Evolutionary conservation across 2,113 vertebrate genomes (phyloP).

Genomic region (Caranx ignobilis): DNA sequence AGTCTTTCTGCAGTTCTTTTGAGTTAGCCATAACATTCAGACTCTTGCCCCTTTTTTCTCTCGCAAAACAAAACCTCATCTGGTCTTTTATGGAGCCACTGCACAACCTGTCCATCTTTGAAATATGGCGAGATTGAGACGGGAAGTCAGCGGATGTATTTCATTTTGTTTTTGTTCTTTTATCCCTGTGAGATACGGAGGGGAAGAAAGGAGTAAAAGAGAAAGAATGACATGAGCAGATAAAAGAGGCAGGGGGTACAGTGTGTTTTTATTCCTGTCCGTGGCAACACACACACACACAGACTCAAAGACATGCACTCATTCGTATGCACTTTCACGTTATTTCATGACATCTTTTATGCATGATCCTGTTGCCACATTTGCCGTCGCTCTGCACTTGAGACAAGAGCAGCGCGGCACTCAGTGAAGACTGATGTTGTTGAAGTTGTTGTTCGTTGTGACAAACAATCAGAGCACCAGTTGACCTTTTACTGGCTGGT

Average conservation of each 20-base stretch:
- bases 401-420: conserved; percentile 12
- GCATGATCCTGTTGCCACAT: conserved; percentile 27
- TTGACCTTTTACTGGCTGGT: conserved; percentile 40
- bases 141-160: conserved; percentile 21
- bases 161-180: conserved; percentile 25
- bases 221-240: not conserved
- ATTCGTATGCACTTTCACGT: conserved; percentile 37
- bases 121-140: not conserved
- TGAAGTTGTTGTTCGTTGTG: conserved; percentile 1
- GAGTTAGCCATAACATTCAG: conserved; percentile 35
- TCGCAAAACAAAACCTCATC: not conserved
- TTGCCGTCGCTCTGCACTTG: conserved; percentile 6
- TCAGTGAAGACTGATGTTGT: conserved; percentile 12
- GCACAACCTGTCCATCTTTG: conserved; percentile 3
- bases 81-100: not conserved
- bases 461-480: not conserved
- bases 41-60: not conserved
- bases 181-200: conserved; percentile 2
- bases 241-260: not conserved
- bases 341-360: conserved; percentile 58
- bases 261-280: not conserved
- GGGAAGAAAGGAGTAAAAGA: not conserved
- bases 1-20: conserved; percentile 26
- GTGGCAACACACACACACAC: not conserved
- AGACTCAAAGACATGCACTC: conserved; percentile 13